phyloP scores from a whole-genome alignment of 1,140 invertebrate genomes.

The Lepidotrigona ventralis region DNA sequence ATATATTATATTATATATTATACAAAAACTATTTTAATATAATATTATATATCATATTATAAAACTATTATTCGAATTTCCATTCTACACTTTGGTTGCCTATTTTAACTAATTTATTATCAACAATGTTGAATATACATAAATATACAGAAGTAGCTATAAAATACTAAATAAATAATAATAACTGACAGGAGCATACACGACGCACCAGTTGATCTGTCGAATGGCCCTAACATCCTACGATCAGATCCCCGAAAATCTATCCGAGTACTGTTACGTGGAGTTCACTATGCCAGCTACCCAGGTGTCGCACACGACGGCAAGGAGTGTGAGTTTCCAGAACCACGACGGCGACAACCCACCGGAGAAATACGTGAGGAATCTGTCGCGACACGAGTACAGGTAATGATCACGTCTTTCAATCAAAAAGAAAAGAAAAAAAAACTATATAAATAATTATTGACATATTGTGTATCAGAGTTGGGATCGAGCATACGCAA shows the following conservation, averaged over 20 bases:
- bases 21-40: too few species aligned
- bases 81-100: background rate
- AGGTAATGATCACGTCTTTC: slow-evolving; percentile 83
- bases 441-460: background rate
- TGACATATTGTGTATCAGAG: slow-evolving; percentile 78
- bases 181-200: slow-evolving; percentile 92
- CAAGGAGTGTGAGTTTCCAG: slow-evolving; percentile 95
- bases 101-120: too few species aligned
- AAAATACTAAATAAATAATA: background rate
- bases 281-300: slow-evolving; percentile 99
- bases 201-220: slow-evolving; percentile 96
- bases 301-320: slow-evolving; percentile 97
- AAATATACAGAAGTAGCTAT: background rate
- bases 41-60: too few species aligned
- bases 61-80: too few species aligned
- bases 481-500: slow-evolving; percentile 91
- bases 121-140: too few species aligned
- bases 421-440: too few species aligned
- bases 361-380: slow-evolving; percentile 98
- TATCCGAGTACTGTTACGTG: slow-evolving; percentile 93
- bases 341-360: slow-evolving; percentile 94
- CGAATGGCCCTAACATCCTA: slow-evolving; percentile 96
- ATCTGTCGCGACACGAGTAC: slow-evolving; percentile 98
- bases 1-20: too few species aligned
- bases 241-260: slow-evolving; percentile 96